Evolutionary conservation across 2,797 vertebrate genomes (phyloP), one percentile per base, ranked within the genome.

Genomic region (Takifugu ocellatus): DNA sequence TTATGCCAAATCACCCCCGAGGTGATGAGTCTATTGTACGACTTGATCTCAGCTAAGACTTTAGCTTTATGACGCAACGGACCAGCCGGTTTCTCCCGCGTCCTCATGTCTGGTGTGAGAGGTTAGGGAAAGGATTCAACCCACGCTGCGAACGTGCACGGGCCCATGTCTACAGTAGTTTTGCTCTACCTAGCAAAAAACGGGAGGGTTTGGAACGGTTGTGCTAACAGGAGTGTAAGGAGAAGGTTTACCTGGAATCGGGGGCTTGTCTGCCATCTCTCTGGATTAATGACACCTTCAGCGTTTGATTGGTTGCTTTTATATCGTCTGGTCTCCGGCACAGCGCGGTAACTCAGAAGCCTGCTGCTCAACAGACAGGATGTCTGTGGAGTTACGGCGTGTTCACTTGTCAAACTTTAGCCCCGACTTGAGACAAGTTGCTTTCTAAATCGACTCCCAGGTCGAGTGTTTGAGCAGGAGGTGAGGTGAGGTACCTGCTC

Each of bases 91-190:
- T 9, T 8, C 33, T 36, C 42, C 4, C 25, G 51, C 75, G 68
- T 73, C 68, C 45, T 78, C 74, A 84, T 81, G 81, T 87, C 85
- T 87, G 59, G 54, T 48, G 69, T 39, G 36, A 39, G 66, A 82
- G 70, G 49, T 82, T 39, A 5, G 36, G 14, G 36, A 39, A 14
- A 39, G 36, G 36, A 39, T 10, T 3, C 12, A 10, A 39, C 36
- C 17, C 54, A 55, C 49, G 46, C 53, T 62, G 43, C 5, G 36
- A 24, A 51, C 3, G 16, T 12, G 7, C 51, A 39, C 33, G 17
- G 15, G 10, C 25, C 21, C 26, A 46, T 25, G 42, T 24, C n/a
- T 0, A 42, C 29, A 55, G 17, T 26, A 6, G 12, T 21, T 54
- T 52, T 43, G 47, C 63, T 25, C 73, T 69, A 77, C 66, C 45